Base-by-base conservation (phyloP, 2,888 invertebrate species). In the Fragum sueziense region DNA sequence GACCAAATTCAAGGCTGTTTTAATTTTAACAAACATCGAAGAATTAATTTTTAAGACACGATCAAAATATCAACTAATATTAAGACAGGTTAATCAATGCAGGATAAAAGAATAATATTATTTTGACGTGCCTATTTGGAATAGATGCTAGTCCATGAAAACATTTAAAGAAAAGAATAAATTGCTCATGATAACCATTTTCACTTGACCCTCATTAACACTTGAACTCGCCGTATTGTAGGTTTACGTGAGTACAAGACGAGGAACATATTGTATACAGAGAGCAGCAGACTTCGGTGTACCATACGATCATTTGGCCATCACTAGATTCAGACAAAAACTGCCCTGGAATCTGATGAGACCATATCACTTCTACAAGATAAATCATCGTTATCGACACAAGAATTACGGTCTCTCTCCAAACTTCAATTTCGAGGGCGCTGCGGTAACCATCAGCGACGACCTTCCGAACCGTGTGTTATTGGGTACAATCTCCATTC, bases 181-280 rank as follows among this genome's bases (percentile, higher is more conserved):
- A n/a, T n/a, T n/a, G n/a, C n/a, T n/a, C n/a, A n/a, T n/a, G n/a
- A n/a, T n/a, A n/a, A n/a, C n/a, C n/a, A n/a, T n/a, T n/a, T n/a
- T n/a, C n/a, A n/a, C n/a, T n/a, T n/a, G n/a, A n/a, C n/a, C n/a
- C n/a, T n/a, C n/a, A n/a, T n/a, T n/a, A n/a, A n/a, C n/a, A n/a
- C n/a, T n/a, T n/a, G n/a, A n/a, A n/a, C n/a, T n/a, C n/a, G n/a
- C n/a, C n/a, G n/a, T 14, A 37, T 47, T 85, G 1, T 59, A 93
- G 93, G 93, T 93, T 0, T 93, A 92, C 34, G 88, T 93, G 41
- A 93, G 93, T 59, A 94, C 93, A 0, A 87, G 93, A 17, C 86
- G 93, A 17, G 93, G 93, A 17, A 87, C 93, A 0, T 93, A 93
- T 91, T 88, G 93, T 14, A 90, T 92, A 74, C 92, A 92, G 79